Base-by-base conservation (phyloP, 2,888 invertebrate species). In the Gortyna flavago region DNA sequence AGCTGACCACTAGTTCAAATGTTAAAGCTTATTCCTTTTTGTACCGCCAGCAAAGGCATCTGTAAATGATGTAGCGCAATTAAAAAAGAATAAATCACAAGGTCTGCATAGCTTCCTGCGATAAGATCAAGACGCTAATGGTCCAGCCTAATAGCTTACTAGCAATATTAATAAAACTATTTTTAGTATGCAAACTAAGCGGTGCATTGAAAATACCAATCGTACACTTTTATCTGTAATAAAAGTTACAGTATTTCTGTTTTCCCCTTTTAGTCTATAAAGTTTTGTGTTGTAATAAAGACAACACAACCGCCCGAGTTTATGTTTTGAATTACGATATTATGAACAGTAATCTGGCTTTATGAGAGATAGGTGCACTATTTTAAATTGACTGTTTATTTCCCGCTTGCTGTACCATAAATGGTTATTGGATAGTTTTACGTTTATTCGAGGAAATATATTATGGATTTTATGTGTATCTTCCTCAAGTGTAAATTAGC, bases 91-190 rank as follows among this genome's bases (percentile, higher is more conserved):
- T 93, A 91, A 93, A 92, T 93, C 88, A 88, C 29, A 57, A 62
- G 67, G 62, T 81, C 81, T 79, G 71, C 83, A 73, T 86, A 83
- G 72, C 87, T 87, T 81, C 64, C 77, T 66, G 71, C 90, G 93
- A 94, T 94, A 90, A 93, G 90, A 93, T 93, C 90, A 83, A 69
- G 87, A 90, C 83, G 90, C 90, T 93, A 93, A 94, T 93, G 91
- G 90, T 80, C 48, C 84, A 87, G 81, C 86, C 90, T 93, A 94
- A 94, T 94, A 93, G 91, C 91, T 77, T 84, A 66, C 85, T 73
- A 64, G 88, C 86, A 89, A 91, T 90, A 90, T 87, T 90, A 90
- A 91, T 91, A 91, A 92, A 92, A 89, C 89, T 92, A 92, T 92
- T 90, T 90, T 87, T 85, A 90, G 83, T 75, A 84, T 80, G 75